Base-by-base conservation (phyloP, 2,797 vertebrate species). In the Okamejei kenojei region DNA sequence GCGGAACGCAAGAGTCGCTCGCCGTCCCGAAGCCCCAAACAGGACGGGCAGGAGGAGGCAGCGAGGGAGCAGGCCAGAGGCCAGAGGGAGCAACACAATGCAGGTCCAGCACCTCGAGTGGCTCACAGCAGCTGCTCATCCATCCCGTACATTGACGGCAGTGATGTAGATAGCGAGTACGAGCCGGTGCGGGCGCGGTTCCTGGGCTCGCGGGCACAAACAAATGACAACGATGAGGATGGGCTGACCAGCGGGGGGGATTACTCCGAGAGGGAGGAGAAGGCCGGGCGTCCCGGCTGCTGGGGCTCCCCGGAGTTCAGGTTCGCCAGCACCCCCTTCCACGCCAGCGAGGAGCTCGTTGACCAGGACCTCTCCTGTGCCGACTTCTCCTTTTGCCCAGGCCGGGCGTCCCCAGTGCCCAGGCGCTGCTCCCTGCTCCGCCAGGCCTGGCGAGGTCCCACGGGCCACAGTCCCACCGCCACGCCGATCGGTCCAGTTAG, bases 101-200 rank as follows among this genome's bases (percentile, higher is more conserved):
- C 98, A 99, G 99, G 98, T 99, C 98, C 98, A 97, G 96, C 98
- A 96, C 97, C 96, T 95, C 94, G 95, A 94, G 95, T 97, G 96
- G 96, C 97, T 94, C 95, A 95, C 95, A 97, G 97, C 97, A 97
- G 97, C 96, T 96, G 95, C 95, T 96, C 96, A 94, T 97, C 97
- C 95, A 96, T 97, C 94, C 97, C 97, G 94, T 98, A 97, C 95
- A 96, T 97, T 96, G 97, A 98, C 97, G 97, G 96, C 96, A 97
- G 96, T 95, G 97, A 98, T 93, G 95, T 97, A 97, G 97, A 98
- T 96, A 97, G 96, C 93, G 97, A 98, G 95, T 97, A 96, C 93
- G 97, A 97, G 94, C 95, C 96, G 78, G 94, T 96, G 95, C 96
- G 96, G 96, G 96, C 96, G 90, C 96, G 96, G 94, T 95, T 95